Base-by-base conservation (phyloP, 1,140 invertebrate genomes). In the Contarinia nasturtii region DNA sequence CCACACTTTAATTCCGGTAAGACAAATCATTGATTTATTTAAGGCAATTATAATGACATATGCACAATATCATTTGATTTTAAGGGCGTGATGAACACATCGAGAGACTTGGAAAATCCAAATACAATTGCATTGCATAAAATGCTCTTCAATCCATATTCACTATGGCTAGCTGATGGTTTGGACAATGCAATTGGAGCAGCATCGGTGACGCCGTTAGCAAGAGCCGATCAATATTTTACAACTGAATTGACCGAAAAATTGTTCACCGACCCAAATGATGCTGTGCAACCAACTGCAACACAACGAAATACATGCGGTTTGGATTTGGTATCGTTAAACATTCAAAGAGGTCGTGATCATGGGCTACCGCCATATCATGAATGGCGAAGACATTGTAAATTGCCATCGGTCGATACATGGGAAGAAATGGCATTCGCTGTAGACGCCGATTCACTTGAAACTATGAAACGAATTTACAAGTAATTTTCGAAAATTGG, bases 281-380 rank as follows among this genome's bases (percentile, higher is more conserved):
- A 22, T 45, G 45, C 42, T 44, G 45, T 51, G 12, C 37, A 45
- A 36, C 33, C 40, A 8, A 46, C 18, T n/a, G 42, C 18, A 0
- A 52, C 34, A 21, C 53, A 44, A 20, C 51, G 50, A 2, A 11
- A 55, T 33, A 64, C 72, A 1, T 84, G 79, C 54, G 85, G 85
- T 1, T 61, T 91, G 2, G 86, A 93, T 67, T 63, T 91, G 50
- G 82, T 88, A 0, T 82, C 86, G 0, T 66, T 90, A 44, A 90
- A 91, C 60, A 83, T 91, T 49, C 84, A 89, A 57, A 71, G 86
- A 40, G 90, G 87, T 0, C 64, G 90, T 20, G 90, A 94, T 67
- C 86, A 92, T 61, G 90, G 89, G 1, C 66, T 93, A 17, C 80
- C 86, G 0, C 62, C 78, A 1, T 95, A 94, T 64, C 73, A 75